Evolutionary conservation across 1,140 invertebrate species (phyloP), one percentile per base, ranked within the genome.

Genomic region (Drosophila insularis): DNA sequence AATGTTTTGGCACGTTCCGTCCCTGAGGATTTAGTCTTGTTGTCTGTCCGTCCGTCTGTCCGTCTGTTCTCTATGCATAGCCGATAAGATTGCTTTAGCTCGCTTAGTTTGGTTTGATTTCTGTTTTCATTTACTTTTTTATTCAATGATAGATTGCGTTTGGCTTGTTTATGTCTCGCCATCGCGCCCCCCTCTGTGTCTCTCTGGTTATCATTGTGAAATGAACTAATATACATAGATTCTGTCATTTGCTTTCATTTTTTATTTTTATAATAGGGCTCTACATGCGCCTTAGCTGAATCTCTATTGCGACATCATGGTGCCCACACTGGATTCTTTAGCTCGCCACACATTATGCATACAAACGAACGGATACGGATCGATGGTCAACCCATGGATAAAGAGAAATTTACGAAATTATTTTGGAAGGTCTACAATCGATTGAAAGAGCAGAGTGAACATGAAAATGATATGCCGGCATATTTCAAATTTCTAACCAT

Each of bases 401-500:
- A 96, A 81, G 92, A 94, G 0, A 90, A 94, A 71, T 99, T 99
- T 92, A 93, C 95, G 0, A 75, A 94, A 5, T 94, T 97, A 85
- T 99, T 99, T 92, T 98, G 97, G 95, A 92, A 94, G 64, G 94
- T 98, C 13, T 98, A 97, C 87, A 93, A 95, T 54, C 90, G 87
- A 8, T 81, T 98, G 17, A 76, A 93, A 10, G 71, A 91, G 2
- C 69, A 13, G 13, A 81, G 95, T 92, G 93, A 93, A n/a, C 70
- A 93, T 77, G 92, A 94, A 2, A 82, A 92, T 3, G 96, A 97
- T 76, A 97, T 99, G 96, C 99, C 99, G 1, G 93, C 95, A 7
- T 99, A 99, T 92, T 99, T 99, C 92, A 95, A 96, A 65, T 99
- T 99, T 91, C 92, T 99, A 0, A 99, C 98, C 0, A 93, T 99